Conservation (phyloP, 2,797 vertebrate genomes). For the Malurus splendens region DNA sequence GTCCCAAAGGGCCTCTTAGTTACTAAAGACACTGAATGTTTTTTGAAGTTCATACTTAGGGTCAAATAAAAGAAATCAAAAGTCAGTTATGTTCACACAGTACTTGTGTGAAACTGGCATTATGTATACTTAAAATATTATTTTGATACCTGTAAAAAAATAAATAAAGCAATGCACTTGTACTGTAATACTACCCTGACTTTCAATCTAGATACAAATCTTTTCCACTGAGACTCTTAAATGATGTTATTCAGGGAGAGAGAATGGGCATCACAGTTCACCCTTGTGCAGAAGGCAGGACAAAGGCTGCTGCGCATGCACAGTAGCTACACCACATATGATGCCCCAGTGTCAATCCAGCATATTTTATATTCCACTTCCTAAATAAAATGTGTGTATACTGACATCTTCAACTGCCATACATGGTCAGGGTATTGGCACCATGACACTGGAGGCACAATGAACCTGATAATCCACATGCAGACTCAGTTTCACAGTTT, state of each 20-base stretch:
- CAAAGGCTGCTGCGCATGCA: background rate
- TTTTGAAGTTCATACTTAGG: background rate
- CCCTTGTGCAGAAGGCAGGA: background rate
- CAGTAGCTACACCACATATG: fast-evolving
- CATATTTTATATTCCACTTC: background rate
- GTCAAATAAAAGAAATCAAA: background rate
- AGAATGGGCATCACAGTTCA: fast-evolving
- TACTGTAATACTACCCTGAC: background rate
- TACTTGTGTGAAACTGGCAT: background rate
- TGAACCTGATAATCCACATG: background rate
- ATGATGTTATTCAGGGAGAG: background rate
- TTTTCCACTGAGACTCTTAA: background rate
- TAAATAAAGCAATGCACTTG: background rate
- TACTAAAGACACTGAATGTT: background rate
- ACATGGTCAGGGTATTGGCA: background rate
- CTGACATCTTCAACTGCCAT: background rate
- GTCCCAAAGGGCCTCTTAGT: background rate
- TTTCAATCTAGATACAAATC: background rate
- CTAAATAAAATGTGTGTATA: background rate
- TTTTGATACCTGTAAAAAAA: background rate
- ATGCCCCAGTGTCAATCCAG: fast-evolving
- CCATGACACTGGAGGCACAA: fast-evolving
- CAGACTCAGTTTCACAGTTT: background rate
- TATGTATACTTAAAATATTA: background rate
- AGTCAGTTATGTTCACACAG: background rate